A percentile compares a stretch with the other conserved stretches of the same genome.
Evolutionary conservation across 2,797 vertebrate genomes (phyloP).

Genomic region (Spinibarbus caldwelli): DNA sequence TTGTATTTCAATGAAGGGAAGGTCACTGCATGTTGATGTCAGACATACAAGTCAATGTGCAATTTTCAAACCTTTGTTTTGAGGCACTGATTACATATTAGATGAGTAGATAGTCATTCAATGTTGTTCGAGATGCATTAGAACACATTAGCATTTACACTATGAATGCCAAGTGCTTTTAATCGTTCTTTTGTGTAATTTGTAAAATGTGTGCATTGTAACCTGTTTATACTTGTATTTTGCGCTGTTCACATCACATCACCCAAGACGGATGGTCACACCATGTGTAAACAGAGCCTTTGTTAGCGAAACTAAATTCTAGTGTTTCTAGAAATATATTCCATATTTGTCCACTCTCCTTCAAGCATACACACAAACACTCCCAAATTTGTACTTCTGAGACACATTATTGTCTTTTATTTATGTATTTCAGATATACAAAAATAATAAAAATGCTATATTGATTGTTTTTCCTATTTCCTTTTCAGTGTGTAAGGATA

Average conservation of each 20-base stretch:
- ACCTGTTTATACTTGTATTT: neutral
- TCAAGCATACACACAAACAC: neutral
- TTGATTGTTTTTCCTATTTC: slow-evolving; percentile 15
- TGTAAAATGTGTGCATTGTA: neutral
- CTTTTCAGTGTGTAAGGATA: neutral
- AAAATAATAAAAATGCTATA: neutral
- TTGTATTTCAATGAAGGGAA: neutral
- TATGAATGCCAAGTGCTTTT: neutral
- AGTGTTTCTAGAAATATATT: neutral
- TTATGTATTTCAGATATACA: neutral
- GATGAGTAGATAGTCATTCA: neutral
- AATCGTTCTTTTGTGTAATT: neutral
- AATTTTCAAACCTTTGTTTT: slow-evolving; percentile 14
- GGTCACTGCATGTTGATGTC: neutral
- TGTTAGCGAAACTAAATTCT: neutral
- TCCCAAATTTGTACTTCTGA: neutral
- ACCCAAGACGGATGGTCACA: neutral
- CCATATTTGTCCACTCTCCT: slow-evolving; percentile 6
- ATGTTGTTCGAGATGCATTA: neutral
- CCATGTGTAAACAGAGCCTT: neutral
- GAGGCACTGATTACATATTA: neutral
- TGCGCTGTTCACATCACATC: neutral
- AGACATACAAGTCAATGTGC: neutral
- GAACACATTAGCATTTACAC: neutral
- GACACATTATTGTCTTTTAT: neutral